These are phyloP conservation scores for Ianthella basta DNA, from an alignment of 37 sponge, comb jelly and placozoan species.

Conservation along the genomic window DNA sequence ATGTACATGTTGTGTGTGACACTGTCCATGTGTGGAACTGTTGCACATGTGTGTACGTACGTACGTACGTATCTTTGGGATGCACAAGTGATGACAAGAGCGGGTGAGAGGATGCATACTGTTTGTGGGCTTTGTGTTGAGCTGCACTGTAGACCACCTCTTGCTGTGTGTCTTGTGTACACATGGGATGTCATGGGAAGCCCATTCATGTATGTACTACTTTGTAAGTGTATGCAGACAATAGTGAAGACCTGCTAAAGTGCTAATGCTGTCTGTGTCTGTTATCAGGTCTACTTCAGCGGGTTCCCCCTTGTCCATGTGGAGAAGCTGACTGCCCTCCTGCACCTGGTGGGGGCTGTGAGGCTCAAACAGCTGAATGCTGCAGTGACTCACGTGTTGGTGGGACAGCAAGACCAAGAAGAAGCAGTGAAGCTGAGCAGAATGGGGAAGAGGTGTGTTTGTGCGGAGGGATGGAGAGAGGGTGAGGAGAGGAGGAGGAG, in stretches of 20 bases:
- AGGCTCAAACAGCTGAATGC: conserved; percentile 48
- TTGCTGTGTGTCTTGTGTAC: no score
- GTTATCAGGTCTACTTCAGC: conserved; percentile 52
- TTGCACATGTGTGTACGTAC: not conserved
- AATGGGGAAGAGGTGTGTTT: conserved; percentile 15
- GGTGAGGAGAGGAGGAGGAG: not conserved
- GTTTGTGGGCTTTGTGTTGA: no score
- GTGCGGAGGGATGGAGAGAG: not conserved
- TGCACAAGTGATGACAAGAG: no score
- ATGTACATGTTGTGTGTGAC: not conserved
- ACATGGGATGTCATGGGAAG: not conserved
- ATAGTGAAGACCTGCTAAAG: no score
- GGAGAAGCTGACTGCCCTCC: conserved; percentile 38
- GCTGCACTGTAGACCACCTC: no score
- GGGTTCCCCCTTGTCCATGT: conserved; percentile 60
- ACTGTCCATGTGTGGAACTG: not conserved
- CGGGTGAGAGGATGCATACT: no score
- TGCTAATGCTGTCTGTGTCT: not conserved
- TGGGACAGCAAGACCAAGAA: conserved; percentile 37
- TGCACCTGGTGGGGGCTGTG: not conserved
- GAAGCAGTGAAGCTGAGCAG: conserved; percentile 7
- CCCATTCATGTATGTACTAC: no score
- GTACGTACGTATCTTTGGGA: conserved; percentile 16
- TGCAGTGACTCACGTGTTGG: conserved; percentile 62
- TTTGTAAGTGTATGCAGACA: no score